Percentiles rank a stretch among this genome's conserved stretches.
These are phyloP conservation scores for Drosophila mayaguana DNA, from an alignment of 2,888 invertebrate species.

Conservation along the genomic window DNA sequence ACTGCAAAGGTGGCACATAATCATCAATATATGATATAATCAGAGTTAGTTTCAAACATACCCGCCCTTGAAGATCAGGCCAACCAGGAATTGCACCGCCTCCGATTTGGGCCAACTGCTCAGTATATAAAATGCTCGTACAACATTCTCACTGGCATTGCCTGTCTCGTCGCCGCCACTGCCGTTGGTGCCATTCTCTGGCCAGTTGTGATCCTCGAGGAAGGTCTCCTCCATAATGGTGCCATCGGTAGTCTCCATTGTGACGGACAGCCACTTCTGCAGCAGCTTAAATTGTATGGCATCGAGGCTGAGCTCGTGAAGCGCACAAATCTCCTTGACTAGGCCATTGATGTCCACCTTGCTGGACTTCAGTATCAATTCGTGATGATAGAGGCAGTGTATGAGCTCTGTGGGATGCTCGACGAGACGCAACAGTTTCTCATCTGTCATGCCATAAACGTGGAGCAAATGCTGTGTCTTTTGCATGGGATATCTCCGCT, in stretches of 20 bases:
- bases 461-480: constrained; percentile 84
- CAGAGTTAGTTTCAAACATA: constrained; percentile 44
- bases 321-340: constrained; percentile 81
- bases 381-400: constrained; percentile 82
- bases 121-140: constrained; percentile 84
- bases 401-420: constrained; percentile 84
- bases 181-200: constrained; percentile 38
- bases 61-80: constrained; percentile 83
- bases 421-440: constrained; percentile 81
- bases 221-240: constrained; percentile 84
- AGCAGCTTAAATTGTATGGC: constrained; percentile 82
- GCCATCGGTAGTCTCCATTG: constrained; percentile 69
- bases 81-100: constrained; percentile 82
- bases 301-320: constrained; percentile 80
- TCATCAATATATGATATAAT: neutral
- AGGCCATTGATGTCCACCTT: constrained; percentile 84
- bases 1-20: constrained; percentile 39
- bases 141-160: constrained; percentile 81
- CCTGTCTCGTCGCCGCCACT: constrained; percentile 42
- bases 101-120: constrained; percentile 83
- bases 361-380: constrained; percentile 79
- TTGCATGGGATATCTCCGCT: constrained; percentile 84
- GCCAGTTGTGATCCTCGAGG: constrained; percentile 80
- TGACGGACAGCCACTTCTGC: constrained; percentile 84
- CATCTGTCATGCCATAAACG: constrained; percentile 83